Evolutionary conservation across 2,797 vertebrate genomes (phyloP).

Genomic region (Acridotheres tristis): DNA sequence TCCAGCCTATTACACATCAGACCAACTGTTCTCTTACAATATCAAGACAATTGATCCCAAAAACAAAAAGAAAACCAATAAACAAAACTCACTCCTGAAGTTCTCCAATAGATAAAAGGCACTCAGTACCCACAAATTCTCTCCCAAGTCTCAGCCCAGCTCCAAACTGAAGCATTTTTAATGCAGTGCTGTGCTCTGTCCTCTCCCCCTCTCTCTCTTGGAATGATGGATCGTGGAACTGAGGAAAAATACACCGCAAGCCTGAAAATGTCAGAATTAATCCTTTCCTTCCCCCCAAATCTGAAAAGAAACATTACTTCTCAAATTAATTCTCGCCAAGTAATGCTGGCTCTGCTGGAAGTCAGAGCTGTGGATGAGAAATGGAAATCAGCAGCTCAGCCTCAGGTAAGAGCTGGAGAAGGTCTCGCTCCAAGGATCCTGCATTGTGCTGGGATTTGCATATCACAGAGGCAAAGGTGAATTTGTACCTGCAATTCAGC

Average conservation of each 20-base stretch:
- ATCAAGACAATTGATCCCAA: not conserved
- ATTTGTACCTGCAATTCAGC: not conserved
- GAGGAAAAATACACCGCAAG: not conserved
- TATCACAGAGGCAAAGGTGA: not conserved
- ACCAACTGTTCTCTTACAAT: not conserved
- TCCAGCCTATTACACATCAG: not conserved
- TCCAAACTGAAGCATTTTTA: not conserved
- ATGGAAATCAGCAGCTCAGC: constrained; percentile 35
- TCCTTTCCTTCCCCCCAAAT: not conserved
- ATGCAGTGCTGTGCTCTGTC: not conserved
- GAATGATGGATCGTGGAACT: not conserved
- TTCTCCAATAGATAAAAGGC: not conserved
- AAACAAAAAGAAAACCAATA: not conserved
- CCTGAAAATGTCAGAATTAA: constrained; percentile 30
- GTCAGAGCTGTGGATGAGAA: constrained; percentile 24
- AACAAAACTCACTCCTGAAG: not conserved
- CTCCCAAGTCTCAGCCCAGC: not conserved
- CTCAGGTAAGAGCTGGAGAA: not conserved
- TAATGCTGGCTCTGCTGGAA: constrained; percentile 30
- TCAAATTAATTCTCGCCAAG: constrained; percentile 40
- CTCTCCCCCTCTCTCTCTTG: not conserved
- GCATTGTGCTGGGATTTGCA: constrained; percentile 30
- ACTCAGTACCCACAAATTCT: not conserved
- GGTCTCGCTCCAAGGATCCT: constrained; percentile 13
- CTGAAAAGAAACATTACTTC: constrained; percentile 5